Conservation (phyloP, 2,797 vertebrate species). For the Enteromius fasciolatus region DNA sequence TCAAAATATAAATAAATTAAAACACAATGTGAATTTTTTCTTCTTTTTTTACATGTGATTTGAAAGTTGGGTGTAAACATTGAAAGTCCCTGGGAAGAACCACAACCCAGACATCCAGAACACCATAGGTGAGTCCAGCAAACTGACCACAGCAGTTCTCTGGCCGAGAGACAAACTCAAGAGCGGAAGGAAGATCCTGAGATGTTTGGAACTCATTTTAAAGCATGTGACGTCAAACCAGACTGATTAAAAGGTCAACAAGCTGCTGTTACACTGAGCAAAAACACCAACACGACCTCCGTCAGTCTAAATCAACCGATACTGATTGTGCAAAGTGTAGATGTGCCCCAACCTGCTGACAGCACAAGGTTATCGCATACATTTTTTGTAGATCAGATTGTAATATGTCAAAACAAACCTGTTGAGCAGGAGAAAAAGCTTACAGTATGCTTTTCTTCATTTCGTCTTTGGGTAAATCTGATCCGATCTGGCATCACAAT, state of each 20-base stretch:
- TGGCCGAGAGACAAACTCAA: not conserved
- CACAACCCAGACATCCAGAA: not conserved
- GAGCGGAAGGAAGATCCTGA: conserved; percentile 49
- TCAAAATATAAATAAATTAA: conserved; percentile 29
- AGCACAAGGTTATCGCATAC: not conserved
- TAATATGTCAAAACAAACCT: not conserved
- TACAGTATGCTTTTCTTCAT: not conserved
- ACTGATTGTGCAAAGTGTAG: not conserved
- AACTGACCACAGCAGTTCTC: not conserved
- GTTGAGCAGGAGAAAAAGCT: not conserved
- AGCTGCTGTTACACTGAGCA: not conserved
- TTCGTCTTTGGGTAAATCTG: not conserved
- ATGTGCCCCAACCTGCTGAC: not conserved
- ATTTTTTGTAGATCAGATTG: not conserved
- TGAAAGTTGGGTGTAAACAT: conserved; percentile 14
- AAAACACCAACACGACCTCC: not conserved
- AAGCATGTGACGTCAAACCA: conserved; percentile 24
- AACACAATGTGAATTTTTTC: not conserved
- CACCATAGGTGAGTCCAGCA: not conserved
- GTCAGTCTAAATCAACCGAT: not conserved
- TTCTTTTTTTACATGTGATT: conserved; percentile 16
- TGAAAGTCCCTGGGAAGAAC: conserved; percentile 22
- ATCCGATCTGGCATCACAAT: not conserved
- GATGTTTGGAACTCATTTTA: conserved; percentile 44
- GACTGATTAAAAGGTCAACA: not conserved